A percentile compares a stretch with the other conserved stretches of the same genome.
Evolutionary conservation across 1,140 invertebrate species (phyloP).

Genomic region (Microplitis mediator): DNA sequence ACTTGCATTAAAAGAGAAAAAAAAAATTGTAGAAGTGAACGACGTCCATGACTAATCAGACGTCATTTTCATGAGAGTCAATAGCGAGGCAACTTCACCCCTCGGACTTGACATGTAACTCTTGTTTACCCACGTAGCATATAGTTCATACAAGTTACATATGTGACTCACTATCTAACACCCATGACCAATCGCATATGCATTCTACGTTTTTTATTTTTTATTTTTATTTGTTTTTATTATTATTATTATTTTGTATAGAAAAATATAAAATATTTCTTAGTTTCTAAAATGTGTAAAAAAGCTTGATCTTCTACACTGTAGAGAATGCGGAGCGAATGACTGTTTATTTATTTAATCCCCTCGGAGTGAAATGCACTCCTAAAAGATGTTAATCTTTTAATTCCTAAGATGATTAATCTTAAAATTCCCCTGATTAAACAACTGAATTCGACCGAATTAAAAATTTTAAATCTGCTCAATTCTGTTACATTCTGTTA

Average conservation of each 20-base stretch:
- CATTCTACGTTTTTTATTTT: neutral
- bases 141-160: conserved; percentile 1
- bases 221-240: neutral
- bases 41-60: conserved; percentile 25
- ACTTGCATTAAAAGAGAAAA: conserved; percentile 9
- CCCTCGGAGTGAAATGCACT: too few relatives aligned
- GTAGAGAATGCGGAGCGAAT: too few relatives aligned
- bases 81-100: conserved; percentile 16
- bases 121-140: conserved; percentile 15
- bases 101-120: neutral
- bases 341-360: too few relatives aligned
- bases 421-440: too few relatives aligned
- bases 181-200: conserved; percentile 7
- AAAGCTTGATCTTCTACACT: too few relatives aligned
- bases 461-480: too few relatives aligned
- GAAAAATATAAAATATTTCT: neutral
- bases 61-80: conserved; percentile 22
- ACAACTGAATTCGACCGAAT: too few relatives aligned
- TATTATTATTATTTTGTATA: neutral
- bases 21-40: neutral
- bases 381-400: too few relatives aligned
- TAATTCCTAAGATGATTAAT: too few relatives aligned
- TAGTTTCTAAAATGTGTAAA: neutral
- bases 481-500: too few relatives aligned
- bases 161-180: conserved; percentile 8